A percentile compares a stretch with the other conserved stretches of the same genome.
These are phyloP conservation scores for Drosophila mayri DNA, from an alignment of 1,140 invertebrate genomes.

Conservation along the genomic window DNA sequence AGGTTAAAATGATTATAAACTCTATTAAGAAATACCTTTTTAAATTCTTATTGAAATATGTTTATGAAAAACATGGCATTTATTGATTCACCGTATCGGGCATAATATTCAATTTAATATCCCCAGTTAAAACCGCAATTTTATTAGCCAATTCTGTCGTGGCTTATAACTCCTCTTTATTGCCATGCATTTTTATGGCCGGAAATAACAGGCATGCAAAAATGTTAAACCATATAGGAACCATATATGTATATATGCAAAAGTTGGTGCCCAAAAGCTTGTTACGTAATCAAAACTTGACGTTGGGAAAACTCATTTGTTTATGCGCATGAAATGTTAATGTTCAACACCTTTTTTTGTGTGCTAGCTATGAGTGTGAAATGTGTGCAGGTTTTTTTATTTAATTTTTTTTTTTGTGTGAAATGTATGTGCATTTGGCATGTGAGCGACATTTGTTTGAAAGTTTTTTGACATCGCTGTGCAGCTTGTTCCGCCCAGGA, in stretches of 20 bases:
- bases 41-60: not conserved
- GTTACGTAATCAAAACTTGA: constrained; percentile 74
- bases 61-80: not conserved
- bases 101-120: constrained; percentile 14
- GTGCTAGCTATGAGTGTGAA: constrained; percentile 21
- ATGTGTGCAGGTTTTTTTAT: constrained; percentile 6
- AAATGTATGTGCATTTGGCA: constrained; percentile 63
- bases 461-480: constrained; percentile 74
- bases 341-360: constrained; percentile 65
- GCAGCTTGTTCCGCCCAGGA: constrained; percentile 32
- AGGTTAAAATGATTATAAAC: not conserved
- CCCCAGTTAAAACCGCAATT: constrained; percentile 15
- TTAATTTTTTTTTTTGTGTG: not conserved
- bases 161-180: constrained; percentile 12
- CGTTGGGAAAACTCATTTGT: constrained; percentile 74
- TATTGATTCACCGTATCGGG: not conserved
- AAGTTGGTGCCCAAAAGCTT: constrained; percentile 20
- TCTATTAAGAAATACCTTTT: not conserved
- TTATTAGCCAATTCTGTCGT: constrained; percentile 11
- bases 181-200: constrained; percentile 16
- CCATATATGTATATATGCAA: constrained; percentile 14
- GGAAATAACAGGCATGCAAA: constrained; percentile 11
- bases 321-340: constrained; percentile 79
- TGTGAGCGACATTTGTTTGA: constrained; percentile 80
- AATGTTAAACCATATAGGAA: not conserved